Percentiles rank a stretch among this genome's conserved stretches.
Conservation (phyloP, 2,797 vertebrate species). For the Enteromius fasciolatus region DNA sequence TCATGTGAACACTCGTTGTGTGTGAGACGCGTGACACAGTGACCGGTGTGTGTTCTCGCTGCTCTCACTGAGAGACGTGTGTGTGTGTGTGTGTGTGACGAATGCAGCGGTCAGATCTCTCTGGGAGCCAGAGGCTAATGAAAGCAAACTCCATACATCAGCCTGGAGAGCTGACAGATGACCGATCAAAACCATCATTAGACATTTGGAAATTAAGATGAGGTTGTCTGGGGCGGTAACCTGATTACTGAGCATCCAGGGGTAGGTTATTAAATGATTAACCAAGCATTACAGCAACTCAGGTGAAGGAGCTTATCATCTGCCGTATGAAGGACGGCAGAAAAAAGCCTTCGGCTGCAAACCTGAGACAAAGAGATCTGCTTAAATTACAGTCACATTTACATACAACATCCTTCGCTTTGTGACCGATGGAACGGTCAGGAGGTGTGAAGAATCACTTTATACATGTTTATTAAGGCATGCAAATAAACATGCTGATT, state of each 20-base stretch:
- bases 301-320: constrained; percentile 34
- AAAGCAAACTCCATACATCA: constrained; percentile 86
- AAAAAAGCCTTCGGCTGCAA: constrained; percentile 18
- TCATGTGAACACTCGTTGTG: neutral
- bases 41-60: neutral
- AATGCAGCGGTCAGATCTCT: constrained; percentile 65
- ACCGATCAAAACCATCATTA: constrained; percentile 87
- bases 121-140: constrained; percentile 84
- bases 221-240: constrained; percentile 59
- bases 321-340: neutral
- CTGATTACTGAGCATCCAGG: constrained; percentile 49
- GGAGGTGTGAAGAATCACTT: neutral
- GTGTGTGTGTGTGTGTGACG: constrained; percentile 29
- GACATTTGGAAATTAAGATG: constrained; percentile 86
- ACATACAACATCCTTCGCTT: neutral
- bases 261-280: constrained; percentile 52
- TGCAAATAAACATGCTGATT: constrained; percentile 17
- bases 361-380: constrained; percentile 23
- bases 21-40: neutral
- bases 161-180: constrained; percentile 85
- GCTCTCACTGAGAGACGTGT: neutral
- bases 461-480: neutral
- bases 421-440: constrained; percentile 1
- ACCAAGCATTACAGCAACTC: constrained; percentile 37
- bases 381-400: constrained; percentile 7